Evolutionary conservation across 2,888 invertebrate species (phyloP), one percentile per base, ranked within the genome.

Genomic region (Gasteruption jaculator): DNA sequence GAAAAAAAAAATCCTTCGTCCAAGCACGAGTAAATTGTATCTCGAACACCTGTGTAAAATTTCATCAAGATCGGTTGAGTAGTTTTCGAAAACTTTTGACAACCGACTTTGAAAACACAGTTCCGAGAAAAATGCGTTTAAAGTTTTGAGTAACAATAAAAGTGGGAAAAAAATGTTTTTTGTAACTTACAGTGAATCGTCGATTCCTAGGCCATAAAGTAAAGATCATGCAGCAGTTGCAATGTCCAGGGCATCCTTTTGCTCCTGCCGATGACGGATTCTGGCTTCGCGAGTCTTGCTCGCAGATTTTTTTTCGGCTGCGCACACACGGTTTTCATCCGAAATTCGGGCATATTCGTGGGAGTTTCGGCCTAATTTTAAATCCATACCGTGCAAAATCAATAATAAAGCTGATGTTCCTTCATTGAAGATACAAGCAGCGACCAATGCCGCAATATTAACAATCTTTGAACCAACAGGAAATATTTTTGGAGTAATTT

Each of bases 181-280:
- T 27, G 38, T 26, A 27, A 39, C 43, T 25, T 38, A 27, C 43
- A 45, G 41, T 48, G 47, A 48, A 46, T 47, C 49, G 45, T 54
- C 49, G 45, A 51, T 51, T 49, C 47, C 53, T 20, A 47, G 24
- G 6, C 41, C 45, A 49, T 52, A 50, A 45, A 50, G 45, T 30
- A 50, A 29, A 49, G 44, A 12, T 31, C 48, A 46, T 45, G 47
- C 49, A 38, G 50, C 50, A 43, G 43, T 38, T 16, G 52, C 43
- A 45, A 52, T 48, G 24, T 47, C 43, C 31, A 41, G 32, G 44
- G 46, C 50, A 49, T 54, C 43, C 43, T 51, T 53, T 52, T 52
- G 48, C 31, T 53, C 43, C 36, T 44, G 48, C 27, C 49, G 51
- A 32, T 25, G 49, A 47, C 43, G 43, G 45, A 52, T 50, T 37